Percentiles rank a stretch among this genome's conserved stretches.
These are phyloP conservation scores for Orussus abietinus DNA, from an alignment of 1,140 invertebrate species.

Conservation along the genomic window DNA sequence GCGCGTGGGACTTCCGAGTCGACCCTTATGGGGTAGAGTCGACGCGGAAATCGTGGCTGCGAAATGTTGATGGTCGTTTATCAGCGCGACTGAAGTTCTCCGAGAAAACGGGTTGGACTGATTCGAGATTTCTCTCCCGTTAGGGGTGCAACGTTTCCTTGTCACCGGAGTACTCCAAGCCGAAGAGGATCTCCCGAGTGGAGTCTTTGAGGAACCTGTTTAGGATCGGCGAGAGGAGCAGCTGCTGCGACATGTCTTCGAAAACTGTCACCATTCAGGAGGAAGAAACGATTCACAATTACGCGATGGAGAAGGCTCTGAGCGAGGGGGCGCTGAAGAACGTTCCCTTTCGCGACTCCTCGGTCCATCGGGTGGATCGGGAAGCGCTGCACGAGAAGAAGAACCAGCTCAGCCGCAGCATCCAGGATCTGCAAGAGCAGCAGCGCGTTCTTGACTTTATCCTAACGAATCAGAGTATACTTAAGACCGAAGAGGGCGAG, in stretches of 20 bases:
- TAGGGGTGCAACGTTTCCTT: no score
- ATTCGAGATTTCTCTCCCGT: no score
- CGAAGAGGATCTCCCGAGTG: slow-evolving; percentile 56
- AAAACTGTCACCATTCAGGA: slow-evolving; percentile 32
- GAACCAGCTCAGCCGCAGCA: slow-evolving; percentile 33
- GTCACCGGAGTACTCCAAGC: slow-evolving; percentile 26
- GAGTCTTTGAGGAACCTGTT: slow-evolving; percentile 59
- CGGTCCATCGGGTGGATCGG: slow-evolving; percentile 11
- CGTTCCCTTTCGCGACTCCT: background rate
- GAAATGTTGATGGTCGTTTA: no score
- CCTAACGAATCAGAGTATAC: slow-evolving; percentile 30
- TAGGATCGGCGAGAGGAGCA: slow-evolving; percentile 26
- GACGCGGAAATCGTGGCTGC: no score
- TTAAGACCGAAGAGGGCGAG: slow-evolving; percentile 30
- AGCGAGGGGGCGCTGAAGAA: slow-evolving; percentile 40
- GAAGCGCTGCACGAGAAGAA: slow-evolving; percentile 27
- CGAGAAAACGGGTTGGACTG: no score
- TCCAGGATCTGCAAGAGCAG: slow-evolving; percentile 41
- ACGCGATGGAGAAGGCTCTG: slow-evolving; percentile 41
- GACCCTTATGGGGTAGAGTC: no score
- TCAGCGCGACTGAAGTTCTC: no score
- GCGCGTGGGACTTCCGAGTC: no score
- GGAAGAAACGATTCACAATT: slow-evolving; percentile 26
- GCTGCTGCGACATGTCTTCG: slow-evolving; percentile 19
- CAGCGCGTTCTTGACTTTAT: slow-evolving; percentile 36